Conservation (phyloP, 1,140 invertebrate species). For the Bombyx mandarina region DNA sequence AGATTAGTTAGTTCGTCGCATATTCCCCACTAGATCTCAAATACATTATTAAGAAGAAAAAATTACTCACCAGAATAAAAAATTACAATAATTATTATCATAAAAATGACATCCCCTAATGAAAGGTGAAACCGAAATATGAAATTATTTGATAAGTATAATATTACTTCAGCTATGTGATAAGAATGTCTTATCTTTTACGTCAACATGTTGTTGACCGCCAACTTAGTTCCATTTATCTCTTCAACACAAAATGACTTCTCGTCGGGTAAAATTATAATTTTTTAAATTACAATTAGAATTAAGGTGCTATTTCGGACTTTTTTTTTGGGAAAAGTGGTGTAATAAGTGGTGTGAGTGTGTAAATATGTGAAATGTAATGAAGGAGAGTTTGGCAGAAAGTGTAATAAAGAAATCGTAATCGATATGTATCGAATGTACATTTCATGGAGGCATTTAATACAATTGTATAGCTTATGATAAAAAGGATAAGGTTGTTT, state of each 20-base stretch:
- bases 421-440: too few species aligned
- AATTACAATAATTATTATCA: constrained; percentile 9
- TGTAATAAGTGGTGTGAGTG: too few species aligned
- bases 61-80: constrained; percentile 2
- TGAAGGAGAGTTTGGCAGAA: too few species aligned
- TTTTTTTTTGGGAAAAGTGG: too few species aligned
- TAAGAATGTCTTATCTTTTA: constrained; percentile 58
- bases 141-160: constrained; percentile 27
- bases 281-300: constrained; percentile 11
- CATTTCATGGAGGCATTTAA: too few species aligned
- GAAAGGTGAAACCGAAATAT: constrained; percentile 24
- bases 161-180: constrained; percentile 43
- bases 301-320: too few species aligned
- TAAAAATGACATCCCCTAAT: constrained; percentile 20
- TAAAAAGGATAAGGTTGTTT: too few species aligned
- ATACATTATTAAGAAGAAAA: not conserved
- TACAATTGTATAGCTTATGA: too few species aligned
- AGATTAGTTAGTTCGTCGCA: too few species aligned
- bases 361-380: too few species aligned
- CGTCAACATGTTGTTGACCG: constrained; percentile 40
- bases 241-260: constrained; percentile 53
- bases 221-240: constrained; percentile 52
- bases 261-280: constrained; percentile 51
- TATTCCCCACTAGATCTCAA: not conserved
- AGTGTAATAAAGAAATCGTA: too few species aligned